Evolutionary conservation across 2,888 invertebrate species (phyloP), one percentile per base, ranked within the genome.

Genomic region (Parnassius glacialis): DNA sequence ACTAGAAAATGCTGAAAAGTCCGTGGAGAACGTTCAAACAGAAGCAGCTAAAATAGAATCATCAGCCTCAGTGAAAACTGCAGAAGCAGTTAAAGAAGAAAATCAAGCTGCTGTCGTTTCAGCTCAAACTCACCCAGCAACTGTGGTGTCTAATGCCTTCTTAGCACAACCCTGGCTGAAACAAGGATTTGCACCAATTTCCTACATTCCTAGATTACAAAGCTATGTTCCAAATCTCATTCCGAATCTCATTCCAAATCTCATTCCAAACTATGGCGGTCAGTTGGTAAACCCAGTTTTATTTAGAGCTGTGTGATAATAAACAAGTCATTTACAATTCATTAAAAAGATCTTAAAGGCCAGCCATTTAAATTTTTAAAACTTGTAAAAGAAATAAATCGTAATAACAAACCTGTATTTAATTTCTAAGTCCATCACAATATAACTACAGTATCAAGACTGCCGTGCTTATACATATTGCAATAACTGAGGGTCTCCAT

Each of bases 11-110:
- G 68, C 60, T 56, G 65, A 57, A 61, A 68, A 74, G 47, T 59
- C 64, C 9, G 65, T 63, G 9, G 70, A 72, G 10, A 65, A 71
- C 0, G 67, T 72, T 2, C 69, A 71, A 53, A 53, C 70, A 0
- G 75, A 75, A 57, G 66, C 70, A 16, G 68, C 70, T 1, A 69
- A 69, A 41, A 67, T 74, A 42, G 73, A 70, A 59, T 59, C 69
- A 9, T 66, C 62, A 3, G 55, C 58, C 9, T 58, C 12, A 5
- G 57, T 11, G 0, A 62, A 62, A 62, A 13, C 51, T 10, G 45
- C 34, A 11, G 62, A 62, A 45, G 58, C 44, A 16, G 45, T 41
- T 12, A 56, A 59, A 42, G 59, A 48, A 42, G 55, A 51, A 20
- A 48, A 11, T n/a, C 10, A 43, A 50, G 53, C 25, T 42, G 16